These are phyloP conservation scores for Limnephilus lunatus DNA, from an alignment of 2,888 invertebrate species.

Conservation along the genomic window DNA sequence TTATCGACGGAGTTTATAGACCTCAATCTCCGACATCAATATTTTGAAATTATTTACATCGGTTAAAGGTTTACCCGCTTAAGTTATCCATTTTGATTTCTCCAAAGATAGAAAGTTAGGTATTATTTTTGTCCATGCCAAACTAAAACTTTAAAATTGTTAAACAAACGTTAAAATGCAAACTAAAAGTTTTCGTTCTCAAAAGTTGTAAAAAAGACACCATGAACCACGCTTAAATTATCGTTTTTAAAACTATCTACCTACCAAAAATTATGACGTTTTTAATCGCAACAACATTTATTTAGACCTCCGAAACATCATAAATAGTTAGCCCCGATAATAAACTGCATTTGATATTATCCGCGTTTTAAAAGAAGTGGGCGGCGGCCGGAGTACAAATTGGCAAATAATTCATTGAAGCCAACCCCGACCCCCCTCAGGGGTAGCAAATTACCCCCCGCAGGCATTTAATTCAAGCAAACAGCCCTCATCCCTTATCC, in stretches of 20 bases:
- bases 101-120: too few relatives aligned
- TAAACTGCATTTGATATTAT: not conserved
- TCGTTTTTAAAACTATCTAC: not conserved
- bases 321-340: not conserved
- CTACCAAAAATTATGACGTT: not conserved
- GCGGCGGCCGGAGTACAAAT: slow-evolving; percentile 46
- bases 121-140: too few relatives aligned
- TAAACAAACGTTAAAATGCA: too few relatives aligned
- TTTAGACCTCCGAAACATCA: not conserved
- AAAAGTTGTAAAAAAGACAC: not conserved
- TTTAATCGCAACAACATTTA: not conserved
- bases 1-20: too few relatives aligned
- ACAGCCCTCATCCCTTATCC: not conserved
- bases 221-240: not conserved
- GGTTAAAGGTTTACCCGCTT: too few relatives aligned
- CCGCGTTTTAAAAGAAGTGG: slow-evolving; percentile 23
- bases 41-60: too few relatives aligned
- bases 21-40: too few relatives aligned
- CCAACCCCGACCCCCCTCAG: slow-evolving; percentile 44
- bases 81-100: too few relatives aligned
- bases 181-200: not conserved
- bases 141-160: too few relatives aligned
- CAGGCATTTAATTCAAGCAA: not conserved
- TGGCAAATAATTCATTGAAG: slow-evolving; percentile 61
- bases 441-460: slow-evolving; percentile 54